Evolutionary conservation across 2,888 invertebrate species (phyloP).

Genomic region (Dysmachus trigonus): DNA sequence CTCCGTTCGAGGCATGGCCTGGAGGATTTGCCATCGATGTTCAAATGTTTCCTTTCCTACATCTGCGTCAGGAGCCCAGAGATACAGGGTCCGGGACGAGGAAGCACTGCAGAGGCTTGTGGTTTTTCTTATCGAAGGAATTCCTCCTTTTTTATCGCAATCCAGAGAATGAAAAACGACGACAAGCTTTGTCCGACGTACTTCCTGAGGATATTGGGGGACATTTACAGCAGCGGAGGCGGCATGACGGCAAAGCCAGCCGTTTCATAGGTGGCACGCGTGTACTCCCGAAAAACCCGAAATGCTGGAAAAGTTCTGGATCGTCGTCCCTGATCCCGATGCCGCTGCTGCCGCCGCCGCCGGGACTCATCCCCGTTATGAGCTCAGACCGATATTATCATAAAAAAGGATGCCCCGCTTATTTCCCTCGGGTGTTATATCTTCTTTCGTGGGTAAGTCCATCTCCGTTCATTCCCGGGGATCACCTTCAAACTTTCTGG

Average conservation of each 20-base stretch:
- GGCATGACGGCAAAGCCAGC: background rate
- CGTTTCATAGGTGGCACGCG: background rate
- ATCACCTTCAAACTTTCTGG: background rate
- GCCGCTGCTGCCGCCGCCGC: no score
- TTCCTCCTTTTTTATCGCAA: constrained; percentile 13
- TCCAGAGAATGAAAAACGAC: constrained; percentile 1
- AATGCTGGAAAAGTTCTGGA: background rate
- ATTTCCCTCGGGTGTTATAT: constrained; percentile 49
- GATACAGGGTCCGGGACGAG: background rate
- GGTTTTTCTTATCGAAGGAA: constrained; percentile 18
- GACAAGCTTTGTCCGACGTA: constrained; percentile 8
- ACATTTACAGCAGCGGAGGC: background rate
- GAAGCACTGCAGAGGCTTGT: background rate
- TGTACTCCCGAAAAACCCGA: background rate
- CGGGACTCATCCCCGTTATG: background rate
- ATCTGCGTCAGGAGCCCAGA: background rate
- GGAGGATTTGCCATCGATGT: background rate
- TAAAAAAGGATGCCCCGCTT: constrained; percentile 47
- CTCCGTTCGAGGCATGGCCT: background rate
- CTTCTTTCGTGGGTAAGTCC: constrained; percentile 21
- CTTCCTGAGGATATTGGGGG: background rate
- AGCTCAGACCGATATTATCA: constrained; percentile 46
- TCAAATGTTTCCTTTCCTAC: background rate
- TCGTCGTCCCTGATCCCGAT: background rate
- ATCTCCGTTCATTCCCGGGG: background rate